phyloP scores from a whole-genome alignment of 2,113 vertebrate species.

The Carollia perspicillata region DNA sequence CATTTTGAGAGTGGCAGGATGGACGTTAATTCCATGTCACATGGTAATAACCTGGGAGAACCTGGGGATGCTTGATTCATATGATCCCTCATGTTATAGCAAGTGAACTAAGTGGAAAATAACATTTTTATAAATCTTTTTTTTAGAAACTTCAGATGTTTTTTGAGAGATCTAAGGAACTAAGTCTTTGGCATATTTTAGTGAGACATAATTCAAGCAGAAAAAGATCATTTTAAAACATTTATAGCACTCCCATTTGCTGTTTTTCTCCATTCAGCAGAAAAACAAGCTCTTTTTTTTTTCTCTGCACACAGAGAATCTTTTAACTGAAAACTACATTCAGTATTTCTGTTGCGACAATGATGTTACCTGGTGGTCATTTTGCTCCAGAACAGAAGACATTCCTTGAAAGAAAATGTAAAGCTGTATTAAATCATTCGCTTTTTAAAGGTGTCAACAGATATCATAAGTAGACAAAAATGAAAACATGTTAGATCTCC shows the following conservation, averaged over 20 bases:
- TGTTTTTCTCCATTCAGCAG: slow-evolving; percentile 25
- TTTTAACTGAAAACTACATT: slow-evolving; percentile 30
- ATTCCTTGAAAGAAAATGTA: slow-evolving; percentile 8
- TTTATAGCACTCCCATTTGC: background rate
- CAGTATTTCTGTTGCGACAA: background rate
- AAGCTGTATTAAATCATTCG: slow-evolving; percentile 33
- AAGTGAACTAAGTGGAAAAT: slow-evolving; percentile 21
- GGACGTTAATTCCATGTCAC: slow-evolving; percentile 14
- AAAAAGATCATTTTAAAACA: slow-evolving; percentile 45
- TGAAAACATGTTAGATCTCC: background rate
- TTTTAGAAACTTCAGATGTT: slow-evolving; percentile 38
- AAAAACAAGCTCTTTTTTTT: slow-evolving; percentile 16
- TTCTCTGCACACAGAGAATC: background rate
- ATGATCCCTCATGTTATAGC: slow-evolving; percentile 53
- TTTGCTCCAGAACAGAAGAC: slow-evolving; percentile 49
- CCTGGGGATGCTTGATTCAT: background rate
- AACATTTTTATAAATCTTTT: slow-evolving; percentile 43
- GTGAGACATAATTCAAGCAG: slow-evolving; percentile 41
- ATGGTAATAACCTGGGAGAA: slow-evolving; percentile 27
- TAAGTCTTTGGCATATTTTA: slow-evolving; percentile 32
- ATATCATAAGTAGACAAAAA: slow-evolving; percentile 30
- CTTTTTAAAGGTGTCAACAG: background rate
- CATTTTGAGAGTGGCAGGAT: background rate
- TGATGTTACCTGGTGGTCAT: slow-evolving; percentile 37
- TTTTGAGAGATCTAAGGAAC: slow-evolving; percentile 59